Percentiles rank a stretch among this genome's conserved stretches.
Conservation (phyloP, 2,888 invertebrate genomes). For the Hylaea fasciaria region DNA sequence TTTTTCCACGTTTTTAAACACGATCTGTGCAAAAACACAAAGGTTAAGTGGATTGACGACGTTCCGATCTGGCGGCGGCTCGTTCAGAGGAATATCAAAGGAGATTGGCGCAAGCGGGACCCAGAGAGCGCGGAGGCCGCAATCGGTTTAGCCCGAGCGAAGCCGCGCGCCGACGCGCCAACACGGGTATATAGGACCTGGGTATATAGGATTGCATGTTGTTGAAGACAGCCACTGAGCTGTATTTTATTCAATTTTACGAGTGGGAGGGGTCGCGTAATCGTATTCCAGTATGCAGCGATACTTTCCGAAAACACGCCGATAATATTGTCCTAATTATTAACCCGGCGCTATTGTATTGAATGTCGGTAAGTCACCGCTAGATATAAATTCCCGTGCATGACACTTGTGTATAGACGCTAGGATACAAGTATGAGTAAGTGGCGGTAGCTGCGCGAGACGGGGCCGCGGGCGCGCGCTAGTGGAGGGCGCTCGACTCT, state of each 20-base stretch:
- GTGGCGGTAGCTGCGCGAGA: slow-evolving; percentile 8
- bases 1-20: slow-evolving; percentile 25
- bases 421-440: slow-evolving; percentile 5
- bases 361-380: not conserved
- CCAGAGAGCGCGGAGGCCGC: not conserved
- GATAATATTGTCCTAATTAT: slow-evolving; percentile 1
- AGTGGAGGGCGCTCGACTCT: slow-evolving; percentile 18
- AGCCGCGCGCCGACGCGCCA: slow-evolving; percentile 7
- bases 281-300: not conserved
- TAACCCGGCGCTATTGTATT: not conserved
- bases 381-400: slow-evolving; percentile 1
- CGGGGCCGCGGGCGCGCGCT: slow-evolving; percentile 15
- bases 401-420: not conserved
- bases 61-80: slow-evolving; percentile 14
- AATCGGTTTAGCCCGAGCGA: slow-evolving; percentile 6
- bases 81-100: slow-evolving; percentile 7
- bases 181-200: slow-evolving; percentile 9
- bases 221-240: slow-evolving; percentile 10
- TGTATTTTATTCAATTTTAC: slow-evolving; percentile 9
- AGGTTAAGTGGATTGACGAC: slow-evolving; percentile 32
- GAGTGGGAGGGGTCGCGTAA: slow-evolving; percentile 2
- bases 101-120: not conserved
- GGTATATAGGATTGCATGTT: slow-evolving; percentile 9
- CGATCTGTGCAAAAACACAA: slow-evolving; percentile 27
- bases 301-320: slow-evolving; percentile 5